Percentiles rank a stretch among this genome's conserved stretches.
These are phyloP conservation scores for Coenonympha glycerion DNA, from an alignment of 2,888 invertebrate species.

Conservation along the genomic window DNA sequence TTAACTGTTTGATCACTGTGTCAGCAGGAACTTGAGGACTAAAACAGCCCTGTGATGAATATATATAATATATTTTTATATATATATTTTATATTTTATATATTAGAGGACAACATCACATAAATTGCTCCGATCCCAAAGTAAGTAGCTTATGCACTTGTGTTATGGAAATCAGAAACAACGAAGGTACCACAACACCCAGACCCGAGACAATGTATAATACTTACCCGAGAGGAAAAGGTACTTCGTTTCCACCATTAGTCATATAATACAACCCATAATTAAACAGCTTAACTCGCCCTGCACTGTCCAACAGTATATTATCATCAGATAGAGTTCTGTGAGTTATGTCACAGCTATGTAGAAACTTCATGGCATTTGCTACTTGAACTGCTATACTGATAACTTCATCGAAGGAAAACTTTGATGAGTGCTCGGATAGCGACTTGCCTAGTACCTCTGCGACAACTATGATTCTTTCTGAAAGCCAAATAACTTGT, in stretches of 20 bases:
- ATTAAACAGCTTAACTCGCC: constrained; percentile 89
- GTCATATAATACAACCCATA: constrained; percentile 97
- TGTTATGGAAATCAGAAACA: too few species aligned
- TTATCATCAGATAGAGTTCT: constrained; percentile 89
- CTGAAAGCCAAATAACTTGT: constrained; percentile 76
- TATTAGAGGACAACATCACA: too few species aligned
- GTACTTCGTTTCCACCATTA: constrained; percentile 87
- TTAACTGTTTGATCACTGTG: too few species aligned
- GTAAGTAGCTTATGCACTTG: too few species aligned
- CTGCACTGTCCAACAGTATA: constrained; percentile 83
- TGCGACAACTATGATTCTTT: constrained; percentile 87
- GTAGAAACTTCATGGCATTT: constrained; percentile 82
- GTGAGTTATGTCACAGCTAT: constrained; percentile 83
- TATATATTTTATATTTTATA: too few species aligned
- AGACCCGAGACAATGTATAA: too few species aligned
- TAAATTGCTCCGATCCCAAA: too few species aligned
- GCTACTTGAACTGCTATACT: constrained; percentile 84
- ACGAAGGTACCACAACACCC: too few species aligned
- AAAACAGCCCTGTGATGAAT: too few species aligned
- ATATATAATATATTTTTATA: too few species aligned
- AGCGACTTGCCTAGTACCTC: constrained; percentile 84
- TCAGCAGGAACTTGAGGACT: too few species aligned
- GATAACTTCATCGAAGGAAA: constrained; percentile 69
- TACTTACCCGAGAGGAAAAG: constrained; percentile 89
- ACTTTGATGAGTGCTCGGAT: constrained; percentile 65